Evolutionary conservation across 2,113 vertebrate species (phyloP), one percentile per base, ranked within the genome.

Genomic region (Tamias sibiricus): DNA sequence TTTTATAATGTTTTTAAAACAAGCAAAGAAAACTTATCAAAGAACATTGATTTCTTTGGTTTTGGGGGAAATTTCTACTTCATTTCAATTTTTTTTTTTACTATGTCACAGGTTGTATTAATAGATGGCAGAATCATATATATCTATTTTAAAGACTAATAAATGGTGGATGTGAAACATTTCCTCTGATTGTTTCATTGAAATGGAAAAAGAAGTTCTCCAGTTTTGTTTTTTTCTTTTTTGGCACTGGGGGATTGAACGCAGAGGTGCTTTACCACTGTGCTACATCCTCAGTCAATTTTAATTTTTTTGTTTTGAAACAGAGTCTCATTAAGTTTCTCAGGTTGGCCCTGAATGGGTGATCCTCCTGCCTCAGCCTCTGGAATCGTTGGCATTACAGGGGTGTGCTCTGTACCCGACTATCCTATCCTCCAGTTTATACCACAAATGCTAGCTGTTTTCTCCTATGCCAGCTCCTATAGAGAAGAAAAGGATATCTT

Each of bases 11-110:
- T 85, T 97, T 96, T 91, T 90, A 95, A 97, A 91, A 74, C 42
- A 88, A 91, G 69, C 8, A 81, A 94, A 69, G 62, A 40, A 30
- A 80, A 54, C 32, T 89, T 94, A 59, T 69, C 71, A 52, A 94
- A 77, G 49, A 75, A 81, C 26, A 69, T n/a, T 49, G 28, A 30
- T 91, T 77, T 86, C 52, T 96, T 84, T 57, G 12, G 8, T 83
- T 94, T 94, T 89, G 37, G 37, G 81, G 85, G 59, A 62, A 35
- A 40, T 90, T 80, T 87, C 28, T 91, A 64, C n/a, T 30, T 93
- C 69, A 9, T 93, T 28, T n/a, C 49, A 75, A 2, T 95, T 93
- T 95, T 90, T 74, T 95, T 97, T 98, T 87, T 87, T 95, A 62
- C 49, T 93, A 49, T 30, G 52, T 88, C 32, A 30, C 35, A 95